phyloP scores from a whole-genome alignment of 2,888 invertebrate genomes.

The Euphydryas editha region DNA sequence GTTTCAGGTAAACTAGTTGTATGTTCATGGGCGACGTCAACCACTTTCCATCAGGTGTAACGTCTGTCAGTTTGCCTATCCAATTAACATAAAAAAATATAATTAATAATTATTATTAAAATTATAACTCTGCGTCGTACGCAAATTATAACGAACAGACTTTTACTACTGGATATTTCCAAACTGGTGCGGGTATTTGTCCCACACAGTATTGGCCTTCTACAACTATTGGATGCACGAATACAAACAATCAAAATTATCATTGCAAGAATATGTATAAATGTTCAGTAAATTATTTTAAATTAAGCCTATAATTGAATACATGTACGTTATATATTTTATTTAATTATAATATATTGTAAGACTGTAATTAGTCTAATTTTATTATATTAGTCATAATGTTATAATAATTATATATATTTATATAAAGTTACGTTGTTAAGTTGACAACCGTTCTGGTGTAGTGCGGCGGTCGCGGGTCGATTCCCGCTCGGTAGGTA shows the following conservation, averaged over 20 bases:
- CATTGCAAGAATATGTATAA: constrained; percentile 22
- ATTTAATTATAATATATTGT: constrained; percentile 5
- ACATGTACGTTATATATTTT: constrained; percentile 16
- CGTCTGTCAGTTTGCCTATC: no score
- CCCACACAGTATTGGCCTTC: constrained; percentile 58
- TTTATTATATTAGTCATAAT: background rate
- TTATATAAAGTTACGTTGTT: constrained; percentile 7
- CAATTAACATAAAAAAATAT: no score
- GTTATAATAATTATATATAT: background rate
- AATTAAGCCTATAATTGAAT: no score
- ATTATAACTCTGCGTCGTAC: constrained; percentile 12
- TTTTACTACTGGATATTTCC: constrained; percentile 27
- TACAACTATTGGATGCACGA: constrained; percentile 28
- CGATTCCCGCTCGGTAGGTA: no score
- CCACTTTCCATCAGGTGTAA: no score
- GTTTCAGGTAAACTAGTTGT: no score
- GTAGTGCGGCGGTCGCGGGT: no score
- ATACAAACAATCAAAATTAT: constrained; percentile 8
- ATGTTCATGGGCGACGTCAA: no score
- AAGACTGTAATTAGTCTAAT: background rate
- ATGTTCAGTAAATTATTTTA: constrained; percentile 44
- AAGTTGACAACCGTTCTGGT: no score
- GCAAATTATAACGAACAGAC: constrained; percentile 1
- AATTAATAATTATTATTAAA: no score
- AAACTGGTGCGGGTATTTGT: constrained; percentile 48